phyloP scores from a whole-genome alignment of 2,888 invertebrate species.

The Elegia similella region DNA sequence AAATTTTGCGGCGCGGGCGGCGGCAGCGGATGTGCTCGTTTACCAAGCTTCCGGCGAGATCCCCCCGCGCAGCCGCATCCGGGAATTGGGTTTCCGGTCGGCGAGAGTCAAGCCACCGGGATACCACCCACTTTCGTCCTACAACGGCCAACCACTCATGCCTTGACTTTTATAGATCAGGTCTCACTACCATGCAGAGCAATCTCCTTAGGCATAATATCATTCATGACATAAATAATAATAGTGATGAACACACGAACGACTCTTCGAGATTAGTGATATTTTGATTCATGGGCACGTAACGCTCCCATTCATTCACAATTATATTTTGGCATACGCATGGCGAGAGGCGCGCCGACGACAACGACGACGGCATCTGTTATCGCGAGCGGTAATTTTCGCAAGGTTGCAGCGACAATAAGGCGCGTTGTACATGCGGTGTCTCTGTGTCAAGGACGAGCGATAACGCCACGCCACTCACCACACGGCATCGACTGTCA shows the following conservation, averaged over 20 bases:
- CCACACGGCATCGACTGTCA: conserved; percentile 45
- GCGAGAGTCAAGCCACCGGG: conserved; percentile 70
- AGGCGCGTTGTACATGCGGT: conserved; percentile 70
- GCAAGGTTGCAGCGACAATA: conserved; percentile 78
- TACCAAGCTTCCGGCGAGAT: conserved; percentile 79
- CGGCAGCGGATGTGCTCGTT: conserved; percentile 80
- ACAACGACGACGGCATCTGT: conserved; percentile 52
- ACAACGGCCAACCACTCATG: conserved; percentile 50
- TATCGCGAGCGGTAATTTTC: conserved; percentile 69
- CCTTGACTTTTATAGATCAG: conserved; percentile 33
- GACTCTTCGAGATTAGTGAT: conserved; percentile 22
- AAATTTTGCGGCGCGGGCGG: conserved; percentile 81
- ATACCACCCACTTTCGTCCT: conserved; percentile 76
- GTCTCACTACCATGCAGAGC: conserved; percentile 17
- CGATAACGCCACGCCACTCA: conserved; percentile 66
- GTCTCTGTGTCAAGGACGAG: conserved; percentile 80
- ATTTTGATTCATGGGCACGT: conserved; percentile 39
- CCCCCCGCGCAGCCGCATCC: conserved; percentile 80
- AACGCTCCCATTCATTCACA: conserved; percentile 44
- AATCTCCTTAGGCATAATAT: neutral
- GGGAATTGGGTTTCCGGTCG: conserved; percentile 80
- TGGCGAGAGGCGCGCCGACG: conserved; percentile 34
- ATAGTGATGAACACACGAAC: neutral
- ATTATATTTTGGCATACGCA: conserved; percentile 43
- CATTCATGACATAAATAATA: neutral